Conservation (phyloP, 2,797 vertebrate species). For the Hippocampus kuda region DNA sequence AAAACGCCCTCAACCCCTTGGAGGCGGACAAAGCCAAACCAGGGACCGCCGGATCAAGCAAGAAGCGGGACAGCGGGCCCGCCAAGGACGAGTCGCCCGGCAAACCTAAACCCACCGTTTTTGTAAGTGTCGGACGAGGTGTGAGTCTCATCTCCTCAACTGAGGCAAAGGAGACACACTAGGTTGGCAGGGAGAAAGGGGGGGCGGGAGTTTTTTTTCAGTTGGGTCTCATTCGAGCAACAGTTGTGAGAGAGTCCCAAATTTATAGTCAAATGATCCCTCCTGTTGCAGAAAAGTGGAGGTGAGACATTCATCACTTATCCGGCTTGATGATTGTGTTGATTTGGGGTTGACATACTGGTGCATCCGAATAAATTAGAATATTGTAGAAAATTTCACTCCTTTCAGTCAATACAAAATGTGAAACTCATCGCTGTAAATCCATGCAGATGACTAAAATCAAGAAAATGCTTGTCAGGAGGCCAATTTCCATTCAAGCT, state of each 20-base stretch:
- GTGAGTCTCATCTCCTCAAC: constrained; percentile 39
- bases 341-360: not conserved
- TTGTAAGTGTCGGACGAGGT: constrained; percentile 76
- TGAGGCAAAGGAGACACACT: constrained; percentile 18
- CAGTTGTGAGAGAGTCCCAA: not conserved
- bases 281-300: not conserved
- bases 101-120: constrained; percentile 82
- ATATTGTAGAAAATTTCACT: not conserved
- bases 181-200: constrained; percentile 18
- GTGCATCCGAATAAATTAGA: not conserved
- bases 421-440: not conserved
- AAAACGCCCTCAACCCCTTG: constrained; percentile 48
- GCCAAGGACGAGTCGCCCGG: constrained; percentile 63
- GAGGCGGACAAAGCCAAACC: constrained; percentile 35
- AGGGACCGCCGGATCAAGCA: constrained; percentile 17
- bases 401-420: not conserved
- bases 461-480: not conserved
- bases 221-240: constrained; percentile 17
- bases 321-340: not conserved
- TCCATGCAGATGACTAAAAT: not conserved
- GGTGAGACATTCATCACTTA: not conserved
- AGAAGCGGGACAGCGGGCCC: constrained; percentile 37
- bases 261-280: not conserved
- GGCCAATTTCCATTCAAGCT: not conserved
- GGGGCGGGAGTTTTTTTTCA: constrained; percentile 10